Conservation (phyloP, 2,113 vertebrate genomes). For the Scomber colias region DNA sequence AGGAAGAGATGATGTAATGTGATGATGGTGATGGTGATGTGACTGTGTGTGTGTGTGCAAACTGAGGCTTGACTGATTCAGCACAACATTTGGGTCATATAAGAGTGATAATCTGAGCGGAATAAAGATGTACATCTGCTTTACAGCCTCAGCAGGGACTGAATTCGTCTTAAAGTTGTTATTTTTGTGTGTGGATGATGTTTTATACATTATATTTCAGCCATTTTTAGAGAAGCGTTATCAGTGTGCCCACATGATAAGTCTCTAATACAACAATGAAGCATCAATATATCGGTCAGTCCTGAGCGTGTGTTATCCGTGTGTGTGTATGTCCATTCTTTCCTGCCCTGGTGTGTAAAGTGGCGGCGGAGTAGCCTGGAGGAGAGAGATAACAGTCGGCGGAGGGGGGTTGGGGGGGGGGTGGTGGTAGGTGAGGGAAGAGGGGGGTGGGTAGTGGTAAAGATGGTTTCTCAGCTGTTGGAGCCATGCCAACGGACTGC, state of each 20-base stretch:
- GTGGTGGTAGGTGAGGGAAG: neutral
- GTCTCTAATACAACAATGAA: constrained; percentile 7
- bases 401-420: constrained; percentile 1
- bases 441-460: neutral
- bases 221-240: neutral
- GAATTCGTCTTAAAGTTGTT: neutral
- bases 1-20: constrained; percentile 32
- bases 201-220: neutral
- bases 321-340: constrained; percentile 64
- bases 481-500: constrained; percentile 67
- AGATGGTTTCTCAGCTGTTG: constrained; percentile 51
- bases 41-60: neutral
- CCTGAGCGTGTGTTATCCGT: constrained; percentile 2
- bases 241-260: neutral
- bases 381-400: constrained; percentile 77
- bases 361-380: constrained; percentile 74
- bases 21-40: neutral
- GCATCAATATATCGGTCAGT: neutral
- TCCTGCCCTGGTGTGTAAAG: constrained; percentile 70
- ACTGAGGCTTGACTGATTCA: neutral
- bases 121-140: neutral
- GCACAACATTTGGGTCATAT: constrained; percentile 18
- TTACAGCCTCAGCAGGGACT: neutral
- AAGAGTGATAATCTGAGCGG: constrained; percentile 22
- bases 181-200: too few species aligned